These are phyloP conservation scores for Donacobius atricapilla DNA, from an alignment of 2,113 vertebrate species.

Conservation along the genomic window DNA sequence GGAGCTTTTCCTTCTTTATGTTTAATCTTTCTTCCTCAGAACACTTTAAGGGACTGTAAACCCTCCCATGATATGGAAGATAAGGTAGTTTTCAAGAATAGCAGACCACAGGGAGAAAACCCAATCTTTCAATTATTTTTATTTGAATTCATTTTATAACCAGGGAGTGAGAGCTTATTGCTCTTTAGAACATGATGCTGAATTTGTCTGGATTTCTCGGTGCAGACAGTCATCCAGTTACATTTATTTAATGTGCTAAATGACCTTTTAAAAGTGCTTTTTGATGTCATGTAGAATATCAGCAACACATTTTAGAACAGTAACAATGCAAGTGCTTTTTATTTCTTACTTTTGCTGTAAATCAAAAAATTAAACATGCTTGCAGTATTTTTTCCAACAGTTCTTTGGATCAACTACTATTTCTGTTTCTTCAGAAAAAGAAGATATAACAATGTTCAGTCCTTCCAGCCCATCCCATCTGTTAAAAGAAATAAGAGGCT, in stretches of 20 bases:
- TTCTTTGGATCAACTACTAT: neutral
- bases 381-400: neutral
- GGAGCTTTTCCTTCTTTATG: neutral
- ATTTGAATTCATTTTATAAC: neutral
- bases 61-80: neutral
- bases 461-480: neutral
- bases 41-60: neutral
- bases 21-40: neutral
- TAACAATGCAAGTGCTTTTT: neutral
- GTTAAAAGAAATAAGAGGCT: neutral
- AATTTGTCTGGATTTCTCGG: neutral
- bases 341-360: neutral
- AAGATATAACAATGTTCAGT: neutral
- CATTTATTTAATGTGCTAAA: neutral
- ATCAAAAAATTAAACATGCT: neutral
- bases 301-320: neutral
- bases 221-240: neutral
- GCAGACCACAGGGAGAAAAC: neutral
- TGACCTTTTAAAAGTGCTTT: neutral
- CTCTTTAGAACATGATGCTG: neutral
- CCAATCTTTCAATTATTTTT: neutral
- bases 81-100: neutral
- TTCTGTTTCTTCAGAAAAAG: neutral
- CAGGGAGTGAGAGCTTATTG: rapidly evolving
- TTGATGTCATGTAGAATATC: neutral